phyloP scores from a whole-genome alignment of 2,888 invertebrate genomes.

The Zonitis immaculata region DNA sequence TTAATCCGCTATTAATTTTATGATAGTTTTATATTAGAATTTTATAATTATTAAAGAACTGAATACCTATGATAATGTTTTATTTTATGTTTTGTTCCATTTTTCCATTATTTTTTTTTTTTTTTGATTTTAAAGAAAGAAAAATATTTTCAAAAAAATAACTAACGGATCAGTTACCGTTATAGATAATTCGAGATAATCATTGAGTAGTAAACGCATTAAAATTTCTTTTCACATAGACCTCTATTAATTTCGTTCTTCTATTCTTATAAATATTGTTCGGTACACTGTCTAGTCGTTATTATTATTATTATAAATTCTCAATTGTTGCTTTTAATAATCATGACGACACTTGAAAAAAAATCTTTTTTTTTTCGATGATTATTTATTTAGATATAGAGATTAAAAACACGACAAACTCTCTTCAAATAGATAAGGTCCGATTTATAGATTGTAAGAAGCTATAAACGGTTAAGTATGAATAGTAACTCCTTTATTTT shows the following conservation, averaged over 20 bases:
- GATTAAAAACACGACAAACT: neutral
- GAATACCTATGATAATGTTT: too few species aligned
- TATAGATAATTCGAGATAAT: slow-evolving; percentile 21
- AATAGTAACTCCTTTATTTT: neutral
- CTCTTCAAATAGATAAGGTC: neutral
- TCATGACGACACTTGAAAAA: too few species aligned
- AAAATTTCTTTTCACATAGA: slow-evolving; percentile 18
- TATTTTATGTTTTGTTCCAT: too few species aligned
- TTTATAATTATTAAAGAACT: too few species aligned
- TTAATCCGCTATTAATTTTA: too few species aligned
- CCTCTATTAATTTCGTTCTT: slow-evolving; percentile 18
- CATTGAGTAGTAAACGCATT: slow-evolving; percentile 13
- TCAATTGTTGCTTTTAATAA: neutral
- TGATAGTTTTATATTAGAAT: too few species aligned
- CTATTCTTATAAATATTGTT: slow-evolving; percentile 13
- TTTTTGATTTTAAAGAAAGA: too few species aligned
- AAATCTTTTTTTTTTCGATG: neutral
- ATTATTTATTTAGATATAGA: neutral
- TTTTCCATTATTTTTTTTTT: neutral
- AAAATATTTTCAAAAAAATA: neutral
- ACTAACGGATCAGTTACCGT: slow-evolving; percentile 10
- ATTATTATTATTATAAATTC: neutral
- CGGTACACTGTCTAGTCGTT: slow-evolving; percentile 18
- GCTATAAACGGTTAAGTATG: neutral
- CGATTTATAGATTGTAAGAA: slow-evolving; percentile 1